phyloP scores from a whole-genome alignment of 2,888 invertebrate genomes.

The Molorchus minor region DNA sequence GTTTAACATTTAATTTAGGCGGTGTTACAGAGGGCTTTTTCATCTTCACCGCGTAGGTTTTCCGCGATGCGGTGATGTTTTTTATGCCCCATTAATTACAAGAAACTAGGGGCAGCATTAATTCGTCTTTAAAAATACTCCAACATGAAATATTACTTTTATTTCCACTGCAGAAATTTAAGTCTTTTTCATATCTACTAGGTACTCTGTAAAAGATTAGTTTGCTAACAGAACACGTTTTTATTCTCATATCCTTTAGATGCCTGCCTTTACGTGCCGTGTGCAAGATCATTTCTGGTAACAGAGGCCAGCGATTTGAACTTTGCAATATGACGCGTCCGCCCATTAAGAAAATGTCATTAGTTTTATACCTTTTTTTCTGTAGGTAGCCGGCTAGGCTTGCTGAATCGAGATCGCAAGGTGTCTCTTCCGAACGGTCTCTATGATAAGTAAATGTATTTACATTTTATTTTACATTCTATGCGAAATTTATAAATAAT shows the following conservation, averaged over 20 bases:
- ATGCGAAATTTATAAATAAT: no score
- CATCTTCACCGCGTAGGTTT: background rate
- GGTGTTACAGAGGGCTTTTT: background rate
- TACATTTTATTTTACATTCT: no score
- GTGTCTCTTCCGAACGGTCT: no score
- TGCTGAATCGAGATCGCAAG: no score
- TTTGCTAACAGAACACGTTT: background rate
- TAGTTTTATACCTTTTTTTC: no score
- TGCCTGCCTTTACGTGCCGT: background rate
- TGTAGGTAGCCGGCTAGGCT: no score
- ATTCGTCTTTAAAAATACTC: constrained; percentile 1
- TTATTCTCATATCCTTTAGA: background rate
- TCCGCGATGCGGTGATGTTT: background rate
- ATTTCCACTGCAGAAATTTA: background rate
- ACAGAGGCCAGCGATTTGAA: background rate
- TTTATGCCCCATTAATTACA: background rate
- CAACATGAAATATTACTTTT: constrained; percentile 5
- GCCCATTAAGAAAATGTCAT: no score
- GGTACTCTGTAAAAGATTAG: background rate
- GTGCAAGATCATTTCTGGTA: background rate
- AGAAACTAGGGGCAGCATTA: background rate
- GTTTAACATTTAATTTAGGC: background rate
- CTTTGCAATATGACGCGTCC: no score
- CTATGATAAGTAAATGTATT: no score
- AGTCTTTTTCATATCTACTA: background rate